Evolutionary conservation across 23 tunicate species (phyloP).

Genomic region (Ciona savignyi): DNA sequence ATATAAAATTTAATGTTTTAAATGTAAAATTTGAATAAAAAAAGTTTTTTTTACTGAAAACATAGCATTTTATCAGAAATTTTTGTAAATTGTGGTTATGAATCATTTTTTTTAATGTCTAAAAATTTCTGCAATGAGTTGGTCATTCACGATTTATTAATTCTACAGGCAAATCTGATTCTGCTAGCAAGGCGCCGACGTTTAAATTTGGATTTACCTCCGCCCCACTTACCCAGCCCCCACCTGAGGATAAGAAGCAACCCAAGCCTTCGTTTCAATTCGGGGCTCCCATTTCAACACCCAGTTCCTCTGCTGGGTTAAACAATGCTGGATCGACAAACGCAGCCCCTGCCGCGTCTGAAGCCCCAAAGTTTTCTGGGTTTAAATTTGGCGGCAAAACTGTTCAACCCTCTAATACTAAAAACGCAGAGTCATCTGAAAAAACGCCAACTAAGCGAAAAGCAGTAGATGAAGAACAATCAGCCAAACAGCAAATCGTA

Average conservation of each 20-base stretch:
- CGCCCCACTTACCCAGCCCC: not conserved
- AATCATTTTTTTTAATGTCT: too few relatives aligned
- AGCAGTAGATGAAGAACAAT: not conserved
- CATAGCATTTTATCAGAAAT: not conserved
- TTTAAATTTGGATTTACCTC: not conserved
- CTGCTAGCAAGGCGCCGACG: not conserved
- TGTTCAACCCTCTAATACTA: not conserved
- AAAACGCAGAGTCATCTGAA: not conserved
- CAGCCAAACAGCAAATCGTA: not conserved
- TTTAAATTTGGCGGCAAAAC: not conserved
- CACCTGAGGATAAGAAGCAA: not conserved
- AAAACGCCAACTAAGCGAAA: not conserved
- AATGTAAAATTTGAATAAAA: too few relatives aligned
- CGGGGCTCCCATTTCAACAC: not conserved
- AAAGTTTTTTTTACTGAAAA: too few relatives aligned
- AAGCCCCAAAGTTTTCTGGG: not conserved
- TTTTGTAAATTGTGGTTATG: too few relatives aligned
- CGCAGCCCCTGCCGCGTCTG: not conserved
- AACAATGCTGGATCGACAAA: not conserved
- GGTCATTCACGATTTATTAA: too few relatives aligned
- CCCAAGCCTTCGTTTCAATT: not conserved
- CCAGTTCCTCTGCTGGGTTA: too few relatives aligned
- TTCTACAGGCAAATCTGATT: not conserved
- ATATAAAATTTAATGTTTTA: too few relatives aligned
- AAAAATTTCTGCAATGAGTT: too few relatives aligned